Evolutionary conservation across 92 coral and sea anemone species (phyloP).

Genomic region (Palythoa heliodiscus): DNA sequence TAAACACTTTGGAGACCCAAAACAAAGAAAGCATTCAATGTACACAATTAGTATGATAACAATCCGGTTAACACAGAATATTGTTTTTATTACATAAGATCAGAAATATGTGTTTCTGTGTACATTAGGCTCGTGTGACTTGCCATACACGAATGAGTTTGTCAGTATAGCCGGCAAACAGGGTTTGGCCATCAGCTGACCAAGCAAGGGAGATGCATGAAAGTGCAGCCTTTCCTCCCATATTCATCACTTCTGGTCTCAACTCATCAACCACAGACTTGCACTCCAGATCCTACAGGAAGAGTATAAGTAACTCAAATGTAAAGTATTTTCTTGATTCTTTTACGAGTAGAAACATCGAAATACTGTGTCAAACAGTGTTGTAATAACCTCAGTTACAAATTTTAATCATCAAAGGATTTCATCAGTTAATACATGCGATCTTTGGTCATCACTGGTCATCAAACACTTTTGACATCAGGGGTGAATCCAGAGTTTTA

Average conservation of each 20-base stretch:
- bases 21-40: too few species aligned
- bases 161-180: constrained; percentile 98
- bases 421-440: constrained; percentile 42
- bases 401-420: constrained; percentile 8
- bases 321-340: not conserved
- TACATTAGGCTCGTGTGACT: constrained; percentile 74
- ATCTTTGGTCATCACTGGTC: constrained; percentile 33
- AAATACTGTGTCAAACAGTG: not conserved
- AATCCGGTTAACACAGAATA: not conserved
- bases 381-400: constrained; percentile 26
- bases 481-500: too few species aligned
- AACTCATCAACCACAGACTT: constrained; percentile 95
- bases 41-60: not conserved
- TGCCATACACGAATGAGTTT: constrained; percentile 98
- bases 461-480: not conserved
- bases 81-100: constrained; percentile 41
- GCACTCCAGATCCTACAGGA: constrained; percentile 85
- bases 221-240: constrained; percentile 91
- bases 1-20: too few species aligned
- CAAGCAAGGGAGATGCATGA: constrained; percentile 95
- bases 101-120: constrained; percentile 6
- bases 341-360: too few species aligned
- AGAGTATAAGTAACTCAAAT: not conserved
- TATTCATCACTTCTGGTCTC: constrained; percentile 88
- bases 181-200: constrained; percentile 99